Conservation (phyloP, 2,888 invertebrate genomes). For the Volucella inflata region DNA sequence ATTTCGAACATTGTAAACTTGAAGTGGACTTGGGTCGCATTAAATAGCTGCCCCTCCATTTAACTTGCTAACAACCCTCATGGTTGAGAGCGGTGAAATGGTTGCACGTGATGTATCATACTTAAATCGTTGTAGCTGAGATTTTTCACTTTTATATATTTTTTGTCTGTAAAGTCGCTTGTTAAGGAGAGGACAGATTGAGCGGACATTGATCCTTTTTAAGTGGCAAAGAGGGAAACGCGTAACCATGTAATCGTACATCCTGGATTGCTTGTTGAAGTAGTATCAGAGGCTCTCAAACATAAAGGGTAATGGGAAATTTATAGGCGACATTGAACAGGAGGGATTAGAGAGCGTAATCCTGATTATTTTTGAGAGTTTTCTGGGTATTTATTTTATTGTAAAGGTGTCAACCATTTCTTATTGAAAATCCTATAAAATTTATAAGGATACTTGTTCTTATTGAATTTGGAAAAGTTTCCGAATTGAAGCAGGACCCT, state of each 20-base stretch:
- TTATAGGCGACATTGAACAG: constrained; percentile 17
- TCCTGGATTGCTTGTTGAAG: constrained; percentile 24
- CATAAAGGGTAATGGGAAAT: constrained; percentile 12
- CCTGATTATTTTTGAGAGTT: constrained; percentile 8
- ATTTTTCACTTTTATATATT: not conserved
- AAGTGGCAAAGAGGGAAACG: not conserved
- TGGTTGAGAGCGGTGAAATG: constrained; percentile 5
- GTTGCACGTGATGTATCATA: constrained; percentile 32
- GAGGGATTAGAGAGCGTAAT: constrained; percentile 11
- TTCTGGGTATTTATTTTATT: constrained; percentile 17
- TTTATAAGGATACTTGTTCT: constrained; percentile 4
- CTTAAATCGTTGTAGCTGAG: constrained; percentile 14
- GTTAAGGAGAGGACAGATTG: not conserved
- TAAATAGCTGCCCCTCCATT: constrained; percentile 19
- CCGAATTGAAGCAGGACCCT: not conserved
- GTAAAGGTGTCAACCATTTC: constrained; percentile 24
- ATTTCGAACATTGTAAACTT: constrained; percentile 30
- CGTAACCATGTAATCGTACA: not conserved
- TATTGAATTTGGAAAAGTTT: constrained; percentile 31
- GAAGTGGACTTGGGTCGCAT: constrained; percentile 50
- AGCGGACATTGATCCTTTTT: constrained; percentile 6
- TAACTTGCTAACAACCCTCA: not conserved
- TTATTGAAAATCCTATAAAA: not conserved
- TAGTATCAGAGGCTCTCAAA: constrained; percentile 24
- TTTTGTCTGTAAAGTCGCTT: not conserved